These are phyloP conservation scores for Tapirus indicus DNA, from an alignment of 2,797 vertebrate species.

Conservation along the genomic window DNA sequence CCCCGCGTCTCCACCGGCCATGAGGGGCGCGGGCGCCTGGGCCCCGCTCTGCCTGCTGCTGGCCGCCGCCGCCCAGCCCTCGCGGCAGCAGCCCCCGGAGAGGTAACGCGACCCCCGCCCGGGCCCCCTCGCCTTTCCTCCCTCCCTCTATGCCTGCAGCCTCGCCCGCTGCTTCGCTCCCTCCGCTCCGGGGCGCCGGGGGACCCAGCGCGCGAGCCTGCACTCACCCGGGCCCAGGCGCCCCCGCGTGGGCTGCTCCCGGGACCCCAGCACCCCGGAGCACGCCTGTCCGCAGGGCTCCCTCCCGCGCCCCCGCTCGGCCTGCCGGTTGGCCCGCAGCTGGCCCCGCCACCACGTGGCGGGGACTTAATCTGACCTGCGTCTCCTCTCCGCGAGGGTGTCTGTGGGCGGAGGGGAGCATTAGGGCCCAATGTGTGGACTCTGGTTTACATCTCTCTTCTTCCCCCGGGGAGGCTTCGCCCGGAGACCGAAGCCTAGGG, in stretches of 20 bases:
- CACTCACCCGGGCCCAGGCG: no score
- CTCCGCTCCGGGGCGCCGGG: not conserved
- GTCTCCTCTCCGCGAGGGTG: not conserved
- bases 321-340: accelerated
- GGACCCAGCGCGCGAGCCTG: not conserved
- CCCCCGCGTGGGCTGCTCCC: no score
- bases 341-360: constrained; percentile 40
- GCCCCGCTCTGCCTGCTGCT: constrained; percentile 75
- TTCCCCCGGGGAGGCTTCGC: not conserved
- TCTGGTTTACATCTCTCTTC: not conserved
- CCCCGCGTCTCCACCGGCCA: constrained; percentile 78
- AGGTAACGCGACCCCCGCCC: constrained; percentile 88
- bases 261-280: not conserved
- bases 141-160: no score
- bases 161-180: not conserved
- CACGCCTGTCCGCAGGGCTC: not conserved
- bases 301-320: not conserved
- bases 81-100: constrained; percentile 86
- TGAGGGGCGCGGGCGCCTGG: constrained; percentile 85
- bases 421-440: not conserved
- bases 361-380: not conserved
- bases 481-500: not conserved
- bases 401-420: not conserved
- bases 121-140: no score
- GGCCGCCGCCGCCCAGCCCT: constrained; percentile 82